Evolutionary conservation across 2,888 invertebrate species (phyloP), one percentile per base, ranked within the genome.

Genomic region (Sinohyriopsis cumingii): DNA sequence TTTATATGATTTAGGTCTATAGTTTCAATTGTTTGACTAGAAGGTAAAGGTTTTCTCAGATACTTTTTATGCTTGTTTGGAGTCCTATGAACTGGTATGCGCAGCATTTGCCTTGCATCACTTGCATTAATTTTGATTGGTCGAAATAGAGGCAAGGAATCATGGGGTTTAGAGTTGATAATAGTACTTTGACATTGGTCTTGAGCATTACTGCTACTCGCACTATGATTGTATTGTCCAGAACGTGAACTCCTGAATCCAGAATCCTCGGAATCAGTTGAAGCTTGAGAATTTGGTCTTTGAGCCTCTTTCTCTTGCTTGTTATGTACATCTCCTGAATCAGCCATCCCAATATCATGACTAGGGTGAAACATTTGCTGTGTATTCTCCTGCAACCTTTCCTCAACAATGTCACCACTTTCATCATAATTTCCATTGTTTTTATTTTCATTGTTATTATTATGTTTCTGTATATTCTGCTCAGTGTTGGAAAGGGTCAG

Each of bases 221-320:
- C 82, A 80, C 82, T 82, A 55, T 82, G 82, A 65, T 77, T 71
- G 71, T 80, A 83, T 65, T 82, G 83, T 70, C 82, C 84, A 7
- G 84, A 85, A 61, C 84, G 72, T 5, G 86, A 85, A 78, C 86
- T 85, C 22, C 84, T 79, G 73, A 86, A 86, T 45, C 86, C 86
- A 0, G 86, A 86, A 73, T 86, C 86, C 72, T 86, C 85, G 3
- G 86, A 86, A 69, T 86, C 85, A 63, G 85, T 84, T 45, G 85
- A 84, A 5, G 85, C 84, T 73, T 84, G 85, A n/a, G 86, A 86
- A 72, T 84, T 80, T 20, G 86, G 85, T 45, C 86, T 71, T 24
- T 68, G 72, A 55, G 65, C 66, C 57, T 71, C 68, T 1, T 57
- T 68, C 18, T 24, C 54, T 3, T 56, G 28, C 45, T 59, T 63